Percentiles rank a stretch among this genome's conserved stretches.
Evolutionary conservation across 1,140 invertebrate genomes (phyloP).

Genomic region (Callitettix versicolor): DNA sequence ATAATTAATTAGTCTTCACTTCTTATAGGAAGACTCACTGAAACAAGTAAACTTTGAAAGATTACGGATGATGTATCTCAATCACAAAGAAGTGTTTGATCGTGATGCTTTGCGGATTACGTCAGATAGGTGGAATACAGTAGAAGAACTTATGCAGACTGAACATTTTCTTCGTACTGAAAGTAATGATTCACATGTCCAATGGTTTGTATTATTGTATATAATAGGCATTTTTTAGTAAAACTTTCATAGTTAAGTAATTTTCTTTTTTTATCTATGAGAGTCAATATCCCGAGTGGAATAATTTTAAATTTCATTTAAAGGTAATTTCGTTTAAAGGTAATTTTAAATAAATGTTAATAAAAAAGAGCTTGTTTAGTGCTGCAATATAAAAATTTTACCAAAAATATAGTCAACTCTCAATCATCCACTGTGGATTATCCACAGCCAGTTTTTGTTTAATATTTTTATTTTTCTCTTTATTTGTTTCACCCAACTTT

Average conservation of each 20-base stretch:
- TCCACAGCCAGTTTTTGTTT: too few species aligned
- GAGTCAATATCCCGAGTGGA: too few species aligned
- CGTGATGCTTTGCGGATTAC: conserved; percentile 21
- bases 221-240: neutral
- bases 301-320: too few species aligned
- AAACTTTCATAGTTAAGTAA: neutral
- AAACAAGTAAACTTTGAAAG: conserved; percentile 14
- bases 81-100: conserved; percentile 20
- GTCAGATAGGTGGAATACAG: conserved; percentile 1
- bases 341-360: too few species aligned
- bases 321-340: too few species aligned
- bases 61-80: conserved; percentile 12
- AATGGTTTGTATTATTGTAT: conserved; percentile 20
- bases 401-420: too few species aligned
- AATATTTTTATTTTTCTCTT: too few species aligned
- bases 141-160: conserved; percentile 16
- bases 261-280: neutral
- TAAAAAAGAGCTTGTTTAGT: too few species aligned
- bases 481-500: too few species aligned
- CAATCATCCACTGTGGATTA: too few species aligned
- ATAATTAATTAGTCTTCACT: too few species aligned
- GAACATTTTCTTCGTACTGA: conserved; percentile 9
- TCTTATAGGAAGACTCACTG: conserved; percentile 22
- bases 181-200: conserved; percentile 16
- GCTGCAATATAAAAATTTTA: too few species aligned